These are phyloP conservation scores for Seladonia tumulorum DNA, from an alignment of 2,888 invertebrate genomes.

Conservation along the genomic window DNA sequence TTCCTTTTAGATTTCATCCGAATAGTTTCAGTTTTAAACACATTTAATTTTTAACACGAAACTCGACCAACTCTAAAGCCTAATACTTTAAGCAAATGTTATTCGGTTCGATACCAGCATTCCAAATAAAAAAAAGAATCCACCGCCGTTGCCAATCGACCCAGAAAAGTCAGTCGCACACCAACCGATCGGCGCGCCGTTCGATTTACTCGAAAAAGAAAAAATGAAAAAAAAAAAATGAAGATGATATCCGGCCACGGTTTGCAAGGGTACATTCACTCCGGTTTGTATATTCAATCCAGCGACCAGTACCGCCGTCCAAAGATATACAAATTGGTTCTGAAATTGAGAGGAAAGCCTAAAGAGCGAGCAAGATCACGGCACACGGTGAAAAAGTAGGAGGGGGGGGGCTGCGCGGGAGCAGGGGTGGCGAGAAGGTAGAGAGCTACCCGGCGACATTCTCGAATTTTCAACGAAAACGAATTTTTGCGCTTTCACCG, in stretches of 20 bases:
- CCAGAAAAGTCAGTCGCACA: not conserved
- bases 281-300: constrained; percentile 30
- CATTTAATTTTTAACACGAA: not conserved
- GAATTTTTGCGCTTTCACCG: constrained; percentile 76
- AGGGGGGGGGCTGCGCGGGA: constrained; percentile 20
- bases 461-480: constrained; percentile 75
- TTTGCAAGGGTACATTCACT: not conserved
- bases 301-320: constrained; percentile 44
- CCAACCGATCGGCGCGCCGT: not conserved
- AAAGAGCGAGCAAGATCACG: constrained; percentile 46
- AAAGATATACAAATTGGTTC: constrained; percentile 71
- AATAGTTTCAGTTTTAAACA: too few species aligned
- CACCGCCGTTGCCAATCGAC: not conserved
- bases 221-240: not conserved
- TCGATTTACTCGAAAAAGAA: not conserved
- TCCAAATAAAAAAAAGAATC: not conserved
- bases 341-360: constrained; percentile 66
- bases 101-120: not conserved
- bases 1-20: too few species aligned
- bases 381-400: not conserved
- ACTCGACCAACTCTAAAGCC: not conserved
- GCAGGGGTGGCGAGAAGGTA: constrained; percentile 40
- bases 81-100: not conserved
- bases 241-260: not conserved
- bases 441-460: constrained; percentile 63